Percentiles rank a stretch among this genome's conserved stretches.
Conservation (phyloP, 2,113 vertebrate genomes). For the Tragulus kanchil region DNA sequence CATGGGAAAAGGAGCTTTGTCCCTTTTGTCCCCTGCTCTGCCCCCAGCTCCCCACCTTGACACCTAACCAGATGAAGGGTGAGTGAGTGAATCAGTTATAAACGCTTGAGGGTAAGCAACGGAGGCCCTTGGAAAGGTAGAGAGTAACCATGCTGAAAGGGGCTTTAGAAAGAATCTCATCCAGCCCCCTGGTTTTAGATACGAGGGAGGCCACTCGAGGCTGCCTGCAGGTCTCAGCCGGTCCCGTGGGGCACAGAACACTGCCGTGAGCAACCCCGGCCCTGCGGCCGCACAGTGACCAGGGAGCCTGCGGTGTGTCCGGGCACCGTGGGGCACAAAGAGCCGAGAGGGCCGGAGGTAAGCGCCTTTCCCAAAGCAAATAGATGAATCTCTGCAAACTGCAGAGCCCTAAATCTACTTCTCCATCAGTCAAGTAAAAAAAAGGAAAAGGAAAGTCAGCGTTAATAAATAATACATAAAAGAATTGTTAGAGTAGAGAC, state of each 20-base stretch:
- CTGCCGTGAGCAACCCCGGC: neutral
- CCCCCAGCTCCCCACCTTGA: neutral
- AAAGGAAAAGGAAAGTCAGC: conserved; percentile 42
- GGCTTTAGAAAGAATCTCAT: neutral
- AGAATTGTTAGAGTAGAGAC: conserved; percentile 53
- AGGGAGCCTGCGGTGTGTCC: accelerated
- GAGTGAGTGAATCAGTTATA: neutral
- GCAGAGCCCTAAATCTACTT: conserved; percentile 24
- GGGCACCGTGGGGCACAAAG: no score
- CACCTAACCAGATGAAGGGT: neutral
- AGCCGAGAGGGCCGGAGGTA: neutral
- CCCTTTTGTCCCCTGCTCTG: neutral
- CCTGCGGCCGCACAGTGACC: neutral
- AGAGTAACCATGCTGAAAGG: neutral
- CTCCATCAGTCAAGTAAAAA: neutral
- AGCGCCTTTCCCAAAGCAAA: neutral
- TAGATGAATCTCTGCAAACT: conserved; percentile 16
- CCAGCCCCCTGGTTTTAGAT: neutral
- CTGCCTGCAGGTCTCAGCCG: neutral
- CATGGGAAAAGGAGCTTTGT: neutral
- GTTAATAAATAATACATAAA: conserved; percentile 73
- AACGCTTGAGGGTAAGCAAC: neutral
- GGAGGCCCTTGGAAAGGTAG: neutral
- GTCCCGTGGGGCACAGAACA: neutral
- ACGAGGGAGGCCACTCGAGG: neutral